These are phyloP conservation scores for Byasa hedistus DNA, from an alignment of 2,888 invertebrate genomes.

Conservation along the genomic window DNA sequence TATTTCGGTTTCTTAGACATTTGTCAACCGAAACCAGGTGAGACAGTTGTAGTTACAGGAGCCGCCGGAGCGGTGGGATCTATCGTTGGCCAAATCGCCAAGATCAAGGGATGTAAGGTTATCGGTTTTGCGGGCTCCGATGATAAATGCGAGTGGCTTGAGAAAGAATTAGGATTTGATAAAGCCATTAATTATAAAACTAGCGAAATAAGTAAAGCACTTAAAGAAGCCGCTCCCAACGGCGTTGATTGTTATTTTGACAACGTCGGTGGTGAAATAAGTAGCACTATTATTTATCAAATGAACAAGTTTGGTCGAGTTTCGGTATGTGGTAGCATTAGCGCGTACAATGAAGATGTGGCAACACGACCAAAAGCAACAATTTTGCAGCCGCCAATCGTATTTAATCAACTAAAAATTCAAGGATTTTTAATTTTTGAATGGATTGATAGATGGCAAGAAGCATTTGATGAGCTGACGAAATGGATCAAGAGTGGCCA, in stretches of 20 bases:
- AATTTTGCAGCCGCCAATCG: conserved; percentile 76
- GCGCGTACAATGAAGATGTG: conserved; percentile 54
- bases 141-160: conserved; percentile 83
- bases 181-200: conserved; percentile 85
- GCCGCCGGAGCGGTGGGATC: conserved; percentile 87
- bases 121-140: conserved; percentile 85
- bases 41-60: conserved; percentile 83
- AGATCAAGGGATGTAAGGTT: conserved; percentile 78
- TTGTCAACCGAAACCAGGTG: conserved; percentile 82
- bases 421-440: conserved; percentile 80
- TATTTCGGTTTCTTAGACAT: conserved; percentile 83
- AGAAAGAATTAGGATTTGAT: conserved; percentile 82
- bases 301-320: conserved; percentile 72
- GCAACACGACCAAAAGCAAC: conserved; percentile 50
- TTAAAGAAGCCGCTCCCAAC: conserved; percentile 81
- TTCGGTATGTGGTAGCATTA: conserved; percentile 56
- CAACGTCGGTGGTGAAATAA: conserved; percentile 84
- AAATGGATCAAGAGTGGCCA: conserved; percentile 83
- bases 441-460: conserved; percentile 69
- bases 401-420: conserved; percentile 80
- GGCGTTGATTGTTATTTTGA: conserved; percentile 87
- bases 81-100: conserved; percentile 86
- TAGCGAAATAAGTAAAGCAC: conserved; percentile 65
- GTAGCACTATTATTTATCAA: conserved; percentile 74
- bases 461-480: conserved; percentile 79